These are phyloP conservation scores for Apostichopus leukothele DNA, from an alignment of 53 echinoderm and acorn worm species.

Conservation along the genomic window DNA sequence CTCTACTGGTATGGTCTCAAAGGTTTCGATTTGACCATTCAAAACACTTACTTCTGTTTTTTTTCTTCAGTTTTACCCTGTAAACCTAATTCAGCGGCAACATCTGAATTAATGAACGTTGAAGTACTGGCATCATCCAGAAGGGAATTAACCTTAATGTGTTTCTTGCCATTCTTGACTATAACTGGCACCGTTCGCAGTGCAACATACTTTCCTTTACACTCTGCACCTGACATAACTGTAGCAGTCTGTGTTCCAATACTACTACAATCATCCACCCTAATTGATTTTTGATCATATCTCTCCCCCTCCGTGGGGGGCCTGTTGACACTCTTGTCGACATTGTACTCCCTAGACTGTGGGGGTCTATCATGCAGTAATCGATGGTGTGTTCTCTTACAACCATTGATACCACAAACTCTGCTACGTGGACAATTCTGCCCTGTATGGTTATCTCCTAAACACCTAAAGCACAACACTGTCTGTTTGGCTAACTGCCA, in stretches of 20 bases:
- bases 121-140: not conserved
- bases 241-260: not conserved
- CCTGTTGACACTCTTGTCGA: no score
- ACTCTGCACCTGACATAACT: not conserved
- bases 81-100: constrained; percentile 23
- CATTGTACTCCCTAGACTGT: no score
- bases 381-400: constrained; percentile 22
- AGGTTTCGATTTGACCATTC: constrained; percentile 39
- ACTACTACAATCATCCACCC: no score
- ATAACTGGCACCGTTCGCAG: constrained; percentile 20
- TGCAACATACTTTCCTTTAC: not conserved
- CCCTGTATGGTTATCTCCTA: not conserved
- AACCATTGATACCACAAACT: constrained; percentile 26
- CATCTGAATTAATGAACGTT: not conserved
- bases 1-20: constrained; percentile 31
- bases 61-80: not conserved
- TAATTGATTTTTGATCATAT: no score
- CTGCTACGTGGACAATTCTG: constrained; percentile 15
- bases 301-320: not conserved
- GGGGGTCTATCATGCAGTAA: constrained; percentile 14
- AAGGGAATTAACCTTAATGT: constrained; percentile 18
- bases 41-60: constrained; percentile 7
- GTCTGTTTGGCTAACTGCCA: not conserved
- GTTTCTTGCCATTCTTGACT: constrained; percentile 5
- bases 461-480: not conserved